Evolutionary conservation across 2,113 vertebrate genomes (phyloP).

Genomic region (Colossoma macropomum): DNA sequence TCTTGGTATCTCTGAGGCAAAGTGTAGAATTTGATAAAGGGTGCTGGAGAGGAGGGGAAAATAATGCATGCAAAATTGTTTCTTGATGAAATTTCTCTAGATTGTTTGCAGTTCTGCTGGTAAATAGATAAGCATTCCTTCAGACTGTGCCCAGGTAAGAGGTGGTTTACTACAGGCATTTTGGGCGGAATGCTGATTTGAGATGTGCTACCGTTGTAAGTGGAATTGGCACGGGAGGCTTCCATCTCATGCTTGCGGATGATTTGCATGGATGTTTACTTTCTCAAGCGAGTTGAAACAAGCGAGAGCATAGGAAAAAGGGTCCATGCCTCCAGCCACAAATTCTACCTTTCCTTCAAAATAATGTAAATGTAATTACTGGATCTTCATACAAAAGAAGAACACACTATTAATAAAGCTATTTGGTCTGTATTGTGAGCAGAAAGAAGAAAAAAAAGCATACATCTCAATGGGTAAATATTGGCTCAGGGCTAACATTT

Average conservation of each 20-base stretch:
- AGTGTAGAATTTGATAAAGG: constrained; percentile 32
- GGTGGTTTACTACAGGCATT: not conserved
- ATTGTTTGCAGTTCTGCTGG: not conserved
- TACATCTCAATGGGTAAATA: not conserved
- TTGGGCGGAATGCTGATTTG: not conserved
- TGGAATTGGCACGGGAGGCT: not conserved
- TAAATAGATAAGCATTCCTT: constrained; percentile 19
- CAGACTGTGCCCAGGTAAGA: not conserved
- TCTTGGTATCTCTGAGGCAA: constrained; percentile 7
- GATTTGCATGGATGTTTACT: not conserved
- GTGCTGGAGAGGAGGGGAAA: not conserved
- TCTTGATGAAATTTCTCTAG: constrained; percentile 34
- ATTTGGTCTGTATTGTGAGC: not conserved
- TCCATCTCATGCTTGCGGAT: not conserved
- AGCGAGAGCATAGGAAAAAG: not conserved
- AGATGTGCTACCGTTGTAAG: not conserved
- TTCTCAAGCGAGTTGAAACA: not conserved
- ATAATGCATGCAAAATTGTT: not conserved
- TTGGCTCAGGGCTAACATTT: not conserved
- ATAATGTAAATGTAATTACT: not conserved
- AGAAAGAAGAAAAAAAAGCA: not conserved
- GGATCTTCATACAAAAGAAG: not conserved
- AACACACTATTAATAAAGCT: not conserved
- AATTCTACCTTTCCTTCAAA: not conserved
- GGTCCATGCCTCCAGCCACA: not conserved